Conservation (phyloP, 2,888 invertebrate species). For the Dynastes maya region DNA sequence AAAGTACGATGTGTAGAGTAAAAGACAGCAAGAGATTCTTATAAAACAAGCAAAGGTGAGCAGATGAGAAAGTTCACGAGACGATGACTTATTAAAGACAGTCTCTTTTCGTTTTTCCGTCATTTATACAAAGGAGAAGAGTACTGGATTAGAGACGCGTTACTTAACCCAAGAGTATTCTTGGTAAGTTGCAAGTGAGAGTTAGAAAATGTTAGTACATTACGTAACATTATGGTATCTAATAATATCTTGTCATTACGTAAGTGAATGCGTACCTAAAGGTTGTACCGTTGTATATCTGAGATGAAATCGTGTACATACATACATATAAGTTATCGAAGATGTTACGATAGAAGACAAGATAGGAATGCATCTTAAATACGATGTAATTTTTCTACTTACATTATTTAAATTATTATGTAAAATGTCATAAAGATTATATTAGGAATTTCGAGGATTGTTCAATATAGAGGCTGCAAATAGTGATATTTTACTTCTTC, state of each 20-base stretch:
- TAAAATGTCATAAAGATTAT: too few species aligned
- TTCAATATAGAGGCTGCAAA: too few species aligned
- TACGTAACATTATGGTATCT: neutral
- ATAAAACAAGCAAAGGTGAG: too few species aligned
- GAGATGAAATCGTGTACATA: neutral
- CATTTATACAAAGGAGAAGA: conserved; percentile 14
- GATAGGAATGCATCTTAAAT: too few species aligned
- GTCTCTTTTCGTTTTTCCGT: conserved; percentile 19
- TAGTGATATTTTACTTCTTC: too few species aligned
- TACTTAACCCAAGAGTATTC: neutral
- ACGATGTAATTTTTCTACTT: too few species aligned
- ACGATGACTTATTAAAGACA: conserved; percentile 4
- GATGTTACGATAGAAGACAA: neutral
- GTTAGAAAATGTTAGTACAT: conserved; percentile 10
- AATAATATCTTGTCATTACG: neutral
- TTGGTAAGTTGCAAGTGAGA: neutral
- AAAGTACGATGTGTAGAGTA: too few species aligned
- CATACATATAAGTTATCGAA: neutral
- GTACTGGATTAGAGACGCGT: neutral
- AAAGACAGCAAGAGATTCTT: too few species aligned
- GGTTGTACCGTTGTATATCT: neutral
- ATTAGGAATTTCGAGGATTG: too few species aligned
- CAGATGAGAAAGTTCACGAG: conserved; percentile 24
- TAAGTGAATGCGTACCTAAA: neutral
- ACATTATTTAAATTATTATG: too few species aligned